Evolutionary conservation across 2,888 invertebrate genomes (phyloP), one percentile per base, ranked within the genome.

Genomic region (Calliphora vomitoria): DNA sequence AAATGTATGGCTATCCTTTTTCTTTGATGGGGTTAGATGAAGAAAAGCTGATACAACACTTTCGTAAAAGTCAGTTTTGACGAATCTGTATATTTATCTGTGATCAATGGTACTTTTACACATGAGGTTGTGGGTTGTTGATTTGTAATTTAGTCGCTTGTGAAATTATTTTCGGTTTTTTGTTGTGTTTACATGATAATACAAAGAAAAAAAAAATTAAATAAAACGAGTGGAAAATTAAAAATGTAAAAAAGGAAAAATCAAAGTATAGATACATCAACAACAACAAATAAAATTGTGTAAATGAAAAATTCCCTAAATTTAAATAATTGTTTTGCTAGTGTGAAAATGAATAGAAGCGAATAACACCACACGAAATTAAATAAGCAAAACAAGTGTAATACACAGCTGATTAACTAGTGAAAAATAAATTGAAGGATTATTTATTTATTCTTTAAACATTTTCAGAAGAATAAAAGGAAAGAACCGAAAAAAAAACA

Each of bases 321-420:
- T 68, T 58, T 58, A 47, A 58, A 55, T 55, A 55, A 44, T 75
- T 47, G 64, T n/a, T 31, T 15, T 15, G 15, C 8, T 6, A 60
- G 31, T 31, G 6, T 31, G 6, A 60, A 15, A 31, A 31, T 8
- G 11, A 20, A 55, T 44, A 60, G 44, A 69, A 69, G n/a, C 25
- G 8, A 38, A 64, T 72, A 53, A 71, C 53, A 81, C 60, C 60
- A 71, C 53, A 50, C n/a, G 20, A 35, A 55, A 55, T 25, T 11
- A 35, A 18, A 82, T 15, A 41, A 18, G 72, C 31, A 60, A 25
- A 41, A 15, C 55, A 74, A 72, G 18, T 72, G 55, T 64, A 64
- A 55, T 72, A 82, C 76, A 82, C 82, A 82, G 82, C 82, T 82
- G 82, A 82, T 75, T 82, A 66, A 50, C 44, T 50, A 68, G 68